Evolutionary conservation across 2,113 vertebrate genomes (phyloP).

Genomic region (Neodontobutis hainanensis): DNA sequence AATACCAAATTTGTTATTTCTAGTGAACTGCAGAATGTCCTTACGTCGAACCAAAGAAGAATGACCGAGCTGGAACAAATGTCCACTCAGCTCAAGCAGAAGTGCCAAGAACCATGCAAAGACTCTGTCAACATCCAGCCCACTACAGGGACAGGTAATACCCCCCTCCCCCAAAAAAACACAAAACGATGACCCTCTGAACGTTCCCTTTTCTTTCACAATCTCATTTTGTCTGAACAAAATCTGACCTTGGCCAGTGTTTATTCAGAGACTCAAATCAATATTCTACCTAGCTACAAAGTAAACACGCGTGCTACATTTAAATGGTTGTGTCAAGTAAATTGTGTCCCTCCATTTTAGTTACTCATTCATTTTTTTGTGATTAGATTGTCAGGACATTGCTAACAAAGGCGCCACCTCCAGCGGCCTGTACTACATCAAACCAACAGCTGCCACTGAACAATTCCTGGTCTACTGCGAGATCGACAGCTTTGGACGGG

Average conservation of each 20-base stretch:
- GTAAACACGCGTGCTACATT: slow-evolving; percentile 26
- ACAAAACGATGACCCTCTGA: slow-evolving; percentile 25
- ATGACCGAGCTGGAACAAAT: slow-evolving; percentile 83
- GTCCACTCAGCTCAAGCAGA: slow-evolving; percentile 79
- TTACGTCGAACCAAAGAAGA: slow-evolving; percentile 81
- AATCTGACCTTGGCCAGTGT: slow-evolving; percentile 43
- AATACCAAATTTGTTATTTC: background rate
- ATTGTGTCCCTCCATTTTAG: background rate
- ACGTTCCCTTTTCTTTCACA: slow-evolving; percentile 51
- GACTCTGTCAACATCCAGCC: slow-evolving; percentile 84
- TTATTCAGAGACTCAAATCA: slow-evolving; percentile 57
- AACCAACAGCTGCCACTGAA: slow-evolving; percentile 80
- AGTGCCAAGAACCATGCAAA: slow-evolving; percentile 86
- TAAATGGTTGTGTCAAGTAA: background rate
- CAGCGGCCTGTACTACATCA: slow-evolving; percentile 93
- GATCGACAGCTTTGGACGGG: slow-evolving; percentile 86
- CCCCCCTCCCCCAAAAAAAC: background rate
- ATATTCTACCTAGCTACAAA: slow-evolving; percentile 29
- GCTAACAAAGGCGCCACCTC: slow-evolving; percentile 89
- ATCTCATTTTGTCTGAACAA: slow-evolving; percentile 34
- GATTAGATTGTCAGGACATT: slow-evolving; percentile 93
- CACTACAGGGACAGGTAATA: slow-evolving; percentile 86
- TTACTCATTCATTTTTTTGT: background rate
- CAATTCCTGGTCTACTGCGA: slow-evolving; percentile 96
- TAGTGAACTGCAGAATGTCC: slow-evolving; percentile 82